Evolutionary conservation across 2,888 invertebrate genomes (phyloP).

Genomic region (Philereme vetulata): DNA sequence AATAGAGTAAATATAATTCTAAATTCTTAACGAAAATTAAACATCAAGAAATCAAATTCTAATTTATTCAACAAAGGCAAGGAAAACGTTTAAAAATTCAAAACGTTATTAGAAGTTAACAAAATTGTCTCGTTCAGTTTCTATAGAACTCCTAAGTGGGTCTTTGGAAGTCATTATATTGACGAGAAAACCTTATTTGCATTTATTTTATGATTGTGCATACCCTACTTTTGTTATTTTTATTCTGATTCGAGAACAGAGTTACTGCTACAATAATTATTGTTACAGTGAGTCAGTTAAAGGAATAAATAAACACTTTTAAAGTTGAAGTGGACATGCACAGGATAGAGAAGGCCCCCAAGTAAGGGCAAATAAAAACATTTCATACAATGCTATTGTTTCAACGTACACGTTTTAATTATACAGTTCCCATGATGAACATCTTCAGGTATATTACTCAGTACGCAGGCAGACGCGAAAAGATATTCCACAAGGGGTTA

Average conservation of each 20-base stretch:
- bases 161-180: conserved; percentile 5
- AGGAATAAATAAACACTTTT: not conserved
- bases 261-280: not conserved
- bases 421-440: no score
- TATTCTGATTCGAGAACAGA: not conserved
- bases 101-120: conserved; percentile 37
- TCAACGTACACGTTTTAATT: no score
- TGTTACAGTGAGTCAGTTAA: not conserved
- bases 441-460: no score
- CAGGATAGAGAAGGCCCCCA: no score
- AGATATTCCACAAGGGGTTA: no score
- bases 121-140: conserved; percentile 37
- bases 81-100: conserved; percentile 32
- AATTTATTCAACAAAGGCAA: conserved; percentile 30
- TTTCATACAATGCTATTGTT: no score
- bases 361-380: no score
- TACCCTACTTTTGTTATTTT: not conserved
- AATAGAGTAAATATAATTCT: no score
- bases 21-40: no score
- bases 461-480: no score
- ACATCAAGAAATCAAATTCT: conserved; percentile 18
- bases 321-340: no score
- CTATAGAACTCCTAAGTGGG: conserved; percentile 31
- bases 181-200: conserved; percentile 17
- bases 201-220: conserved; percentile 9